phyloP scores from a whole-genome alignment of 2,888 invertebrate genomes.

The Heterodera filipjevi region DNA sequence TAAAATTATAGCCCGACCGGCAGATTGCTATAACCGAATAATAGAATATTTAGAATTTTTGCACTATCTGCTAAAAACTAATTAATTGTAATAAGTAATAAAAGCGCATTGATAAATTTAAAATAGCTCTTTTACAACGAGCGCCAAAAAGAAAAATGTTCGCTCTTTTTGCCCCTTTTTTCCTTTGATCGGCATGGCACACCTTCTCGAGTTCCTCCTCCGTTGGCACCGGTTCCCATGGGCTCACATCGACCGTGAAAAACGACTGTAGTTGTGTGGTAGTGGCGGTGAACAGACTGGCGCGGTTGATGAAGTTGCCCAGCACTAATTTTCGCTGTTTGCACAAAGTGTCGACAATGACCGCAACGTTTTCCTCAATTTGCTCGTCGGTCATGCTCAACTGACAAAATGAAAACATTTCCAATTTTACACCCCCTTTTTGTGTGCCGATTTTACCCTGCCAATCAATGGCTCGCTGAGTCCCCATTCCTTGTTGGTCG shows the following conservation, averaged over 20 bases:
- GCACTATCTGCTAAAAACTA: too few species aligned
- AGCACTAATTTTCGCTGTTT: constrained; percentile 59
- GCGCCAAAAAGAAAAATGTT: too few species aligned
- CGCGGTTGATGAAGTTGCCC: constrained; percentile 61
- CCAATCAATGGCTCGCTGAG: constrained; percentile 59
- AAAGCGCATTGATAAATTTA: too few species aligned
- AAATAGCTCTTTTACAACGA: too few species aligned
- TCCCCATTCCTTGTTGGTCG: constrained; percentile 61
- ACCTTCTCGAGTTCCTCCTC: constrained; percentile 52
- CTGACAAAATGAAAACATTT: constrained; percentile 38
- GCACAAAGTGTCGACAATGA: constrained; percentile 55
- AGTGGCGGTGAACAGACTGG: constrained; percentile 55
- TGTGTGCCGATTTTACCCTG: constrained; percentile 39
- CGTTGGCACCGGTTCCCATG: constrained; percentile 56
- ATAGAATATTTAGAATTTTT: too few species aligned
- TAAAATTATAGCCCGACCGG: too few species aligned
- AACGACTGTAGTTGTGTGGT: constrained; percentile 49
- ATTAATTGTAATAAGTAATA: too few species aligned
- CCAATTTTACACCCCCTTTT: background rate
- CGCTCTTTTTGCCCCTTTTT: too few species aligned
- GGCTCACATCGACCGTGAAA: constrained; percentile 54
- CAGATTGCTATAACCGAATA: too few species aligned
- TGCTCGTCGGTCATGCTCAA: constrained; percentile 57
- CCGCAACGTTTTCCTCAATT: constrained; percentile 58
- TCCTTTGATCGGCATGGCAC: background rate